Base-by-base conservation (phyloP, 2,888 invertebrate genomes). In the Lordiphosa fenestrarum region DNA sequence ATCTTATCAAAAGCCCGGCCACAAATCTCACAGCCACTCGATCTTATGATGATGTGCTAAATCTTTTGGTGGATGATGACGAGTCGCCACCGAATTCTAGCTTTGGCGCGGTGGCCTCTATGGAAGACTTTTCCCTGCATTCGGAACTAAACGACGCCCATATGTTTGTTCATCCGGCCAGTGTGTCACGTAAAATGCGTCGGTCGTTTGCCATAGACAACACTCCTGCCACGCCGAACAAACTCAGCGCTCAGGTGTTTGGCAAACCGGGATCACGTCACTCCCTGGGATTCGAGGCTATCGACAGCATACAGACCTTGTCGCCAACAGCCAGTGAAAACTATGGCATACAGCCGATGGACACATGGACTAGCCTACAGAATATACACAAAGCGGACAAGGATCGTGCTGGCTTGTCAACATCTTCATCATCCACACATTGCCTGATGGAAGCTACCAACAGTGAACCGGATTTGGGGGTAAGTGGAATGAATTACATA, bases 211-310 rank as follows among this genome's bases (percentile, higher is more conserved):
- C 42, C 4, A 10, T 44, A 39, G 65, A 63, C 9, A 46, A 63
- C 9, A 46, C 74, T 0, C 69, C 66, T 4, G 53, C 70, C 1
- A 66, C 64, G 3, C 81, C 76, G 0, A 68, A 70, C 67, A 93
- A 93, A 83, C 88, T 93, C 12, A 93, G 93, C 77, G 93, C 93
- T 0, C 94, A 94, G 89, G 93, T 93, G 30, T 93, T 92, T 81
- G 82, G 70, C 0, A 74, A 75, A n/a, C 68, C 60, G 1, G 75
- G 80, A 0, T 85, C 63, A 0, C 73, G 80, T 0, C 85, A 84
- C 36, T 84, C 80, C 0, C 47, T 83, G 3, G 86, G 89, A 84
- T 78, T 81, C 47, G 76, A 75, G 58, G 82, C 86, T 19, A 72
- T 86, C 21, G 84, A 86, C 38, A 78, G 47, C 38, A 40, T 78